Conservation (phyloP, 1,140 invertebrate species). For the Halictus rubicundus region DNA sequence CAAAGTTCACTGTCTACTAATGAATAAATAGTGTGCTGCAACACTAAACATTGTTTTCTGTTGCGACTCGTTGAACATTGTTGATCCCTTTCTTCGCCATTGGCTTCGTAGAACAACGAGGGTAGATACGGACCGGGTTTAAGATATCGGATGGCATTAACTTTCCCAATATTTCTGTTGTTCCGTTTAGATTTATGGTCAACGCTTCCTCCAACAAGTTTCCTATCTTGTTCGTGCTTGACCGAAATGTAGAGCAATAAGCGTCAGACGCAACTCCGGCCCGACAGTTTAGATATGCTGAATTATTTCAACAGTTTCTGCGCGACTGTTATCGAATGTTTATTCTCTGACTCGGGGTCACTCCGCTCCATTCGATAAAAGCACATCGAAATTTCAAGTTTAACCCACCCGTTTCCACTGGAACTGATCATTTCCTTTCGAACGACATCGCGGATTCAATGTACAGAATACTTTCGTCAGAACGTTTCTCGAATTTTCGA, state of each 20-base stretch:
- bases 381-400: not conserved
- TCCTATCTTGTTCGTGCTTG: not conserved
- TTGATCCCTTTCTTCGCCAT: too few relatives aligned
- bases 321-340: not conserved
- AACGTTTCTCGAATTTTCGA: too few relatives aligned
- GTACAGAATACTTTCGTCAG: too few relatives aligned
- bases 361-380: not conserved
- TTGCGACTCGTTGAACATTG: too few relatives aligned
- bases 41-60: too few relatives aligned
- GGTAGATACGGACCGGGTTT: not conserved
- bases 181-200: not conserved
- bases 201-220: not conserved
- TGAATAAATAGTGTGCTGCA: too few relatives aligned
- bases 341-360: not conserved
- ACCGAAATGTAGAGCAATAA: conserved; percentile 4
- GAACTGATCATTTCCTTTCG: too few relatives aligned
- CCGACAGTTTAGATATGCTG: not conserved
- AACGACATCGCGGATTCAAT: too few relatives aligned
- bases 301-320: not conserved
- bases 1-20: too few relatives aligned
- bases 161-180: not conserved
- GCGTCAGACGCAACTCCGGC: not conserved
- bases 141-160: not conserved
- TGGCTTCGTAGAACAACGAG: not conserved
- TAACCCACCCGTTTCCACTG: too few relatives aligned